Conservation (phyloP, 2,113 vertebrate species). For the Verasper variegatus region DNA sequence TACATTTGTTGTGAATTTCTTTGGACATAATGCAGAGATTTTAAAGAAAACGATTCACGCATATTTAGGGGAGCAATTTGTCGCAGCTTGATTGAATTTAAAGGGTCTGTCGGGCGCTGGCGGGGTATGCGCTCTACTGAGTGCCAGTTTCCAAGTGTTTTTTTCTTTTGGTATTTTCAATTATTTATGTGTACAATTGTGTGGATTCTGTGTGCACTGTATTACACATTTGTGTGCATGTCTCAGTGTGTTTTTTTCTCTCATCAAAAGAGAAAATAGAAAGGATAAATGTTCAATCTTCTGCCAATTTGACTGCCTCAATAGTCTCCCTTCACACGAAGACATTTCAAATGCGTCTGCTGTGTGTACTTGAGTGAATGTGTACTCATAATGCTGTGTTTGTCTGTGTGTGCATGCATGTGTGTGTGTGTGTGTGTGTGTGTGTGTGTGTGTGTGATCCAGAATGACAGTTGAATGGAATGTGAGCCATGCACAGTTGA, state of each 20-base stretch:
- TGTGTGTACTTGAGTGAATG: background rate
- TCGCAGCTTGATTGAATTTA: too few species aligned
- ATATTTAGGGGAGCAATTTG: too few species aligned
- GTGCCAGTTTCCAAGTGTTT: background rate
- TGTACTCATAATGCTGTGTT: background rate
- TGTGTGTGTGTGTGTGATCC: background rate
- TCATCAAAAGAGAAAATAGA: background rate
- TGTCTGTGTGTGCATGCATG: slow-evolving; percentile 7
- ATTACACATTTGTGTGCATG: background rate
- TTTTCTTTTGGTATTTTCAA: background rate
- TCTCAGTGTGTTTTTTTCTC: background rate
- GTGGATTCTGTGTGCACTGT: background rate
- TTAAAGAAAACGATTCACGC: too few species aligned
- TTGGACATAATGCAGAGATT: too few species aligned
- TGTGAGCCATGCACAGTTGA: slow-evolving; percentile 7
- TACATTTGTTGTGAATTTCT: too few species aligned
- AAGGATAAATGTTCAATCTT: slow-evolving; percentile 23
- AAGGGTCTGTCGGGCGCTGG: too few species aligned
- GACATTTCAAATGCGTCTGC: background rate
- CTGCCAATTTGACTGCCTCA: slow-evolving; percentile 7
- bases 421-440: background rate
- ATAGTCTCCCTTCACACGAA: background rate
- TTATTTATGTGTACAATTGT: background rate
- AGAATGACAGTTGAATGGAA: too few species aligned
- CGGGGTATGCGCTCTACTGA: too few species aligned